Evolutionary conservation across 2,113 vertebrate species (phyloP).

Genomic region (Mellivora capensis): DNA sequence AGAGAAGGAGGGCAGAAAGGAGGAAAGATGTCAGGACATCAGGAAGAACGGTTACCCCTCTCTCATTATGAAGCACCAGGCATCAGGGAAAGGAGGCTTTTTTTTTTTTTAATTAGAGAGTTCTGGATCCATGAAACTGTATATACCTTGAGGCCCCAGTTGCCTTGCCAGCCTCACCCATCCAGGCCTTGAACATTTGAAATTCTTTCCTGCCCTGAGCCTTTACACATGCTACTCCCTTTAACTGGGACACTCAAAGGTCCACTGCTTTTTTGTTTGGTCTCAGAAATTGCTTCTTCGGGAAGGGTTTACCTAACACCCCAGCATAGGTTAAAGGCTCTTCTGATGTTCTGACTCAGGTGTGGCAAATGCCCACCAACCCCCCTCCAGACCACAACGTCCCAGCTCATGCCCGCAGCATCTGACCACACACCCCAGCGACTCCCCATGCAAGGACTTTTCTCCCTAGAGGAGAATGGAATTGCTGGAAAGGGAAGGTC

Average conservation of each 20-base stretch:
- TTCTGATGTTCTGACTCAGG: background rate
- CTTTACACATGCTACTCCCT: background rate
- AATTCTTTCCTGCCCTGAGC: background rate
- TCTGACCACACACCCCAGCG: too few relatives aligned
- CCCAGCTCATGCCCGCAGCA: too few relatives aligned
- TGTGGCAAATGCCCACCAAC: background rate
- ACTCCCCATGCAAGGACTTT: too few relatives aligned
- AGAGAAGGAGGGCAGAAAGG: background rate
- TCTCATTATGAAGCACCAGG: background rate
- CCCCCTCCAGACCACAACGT: background rate
- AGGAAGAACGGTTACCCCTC: background rate
- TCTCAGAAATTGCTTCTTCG: background rate
- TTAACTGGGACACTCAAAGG: background rate
- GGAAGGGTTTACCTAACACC: background rate
- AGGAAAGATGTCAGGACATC: background rate
- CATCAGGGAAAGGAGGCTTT: background rate
- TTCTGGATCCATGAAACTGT: background rate
- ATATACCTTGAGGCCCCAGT: background rate
- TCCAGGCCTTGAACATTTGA: background rate
- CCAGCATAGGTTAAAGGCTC: background rate
- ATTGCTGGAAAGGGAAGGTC: too few relatives aligned
- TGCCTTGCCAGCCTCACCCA: background rate
- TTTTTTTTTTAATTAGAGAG: background rate
- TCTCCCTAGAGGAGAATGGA: too few relatives aligned
- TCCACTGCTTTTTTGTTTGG: background rate